Percentiles rank a stretch among this genome's conserved stretches.
Conservation (phyloP, 2,113 vertebrate genomes). For the Dasyornis broadbenti region DNA sequence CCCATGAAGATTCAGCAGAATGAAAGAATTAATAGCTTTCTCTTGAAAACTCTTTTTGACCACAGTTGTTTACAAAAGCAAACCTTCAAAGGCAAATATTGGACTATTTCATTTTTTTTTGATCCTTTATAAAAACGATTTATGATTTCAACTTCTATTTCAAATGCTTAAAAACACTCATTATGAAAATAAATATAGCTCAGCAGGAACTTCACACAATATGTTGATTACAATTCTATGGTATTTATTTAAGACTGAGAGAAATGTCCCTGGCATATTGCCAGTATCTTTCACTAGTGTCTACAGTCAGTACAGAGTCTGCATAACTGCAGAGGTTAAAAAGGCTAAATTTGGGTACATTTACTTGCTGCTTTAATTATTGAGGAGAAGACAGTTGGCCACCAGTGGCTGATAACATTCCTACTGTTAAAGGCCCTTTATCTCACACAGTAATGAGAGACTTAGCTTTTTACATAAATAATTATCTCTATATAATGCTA, state of each 20-base stretch:
- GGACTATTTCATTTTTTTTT: background rate
- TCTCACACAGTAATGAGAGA: background rate
- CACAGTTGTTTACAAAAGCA: background rate
- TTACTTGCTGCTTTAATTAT: constrained; percentile 67
- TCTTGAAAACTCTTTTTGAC: background rate
- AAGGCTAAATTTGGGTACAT: constrained; percentile 42
- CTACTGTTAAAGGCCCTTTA: constrained; percentile 38
- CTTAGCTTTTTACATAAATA: constrained; percentile 47
- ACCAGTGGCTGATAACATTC: constrained; percentile 58
- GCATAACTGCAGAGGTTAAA: constrained; percentile 38
- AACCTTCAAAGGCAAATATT: background rate
- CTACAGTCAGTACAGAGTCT: background rate
- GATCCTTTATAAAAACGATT: background rate
- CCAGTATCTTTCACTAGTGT: constrained; percentile 10
- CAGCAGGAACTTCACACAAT: constrained; percentile 38
- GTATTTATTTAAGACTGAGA: constrained; percentile 37
- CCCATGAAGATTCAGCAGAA: background rate
- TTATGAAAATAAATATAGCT: constrained; percentile 32
- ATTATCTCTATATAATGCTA: constrained; percentile 40
- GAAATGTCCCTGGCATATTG: constrained; percentile 22
- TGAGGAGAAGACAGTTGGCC: constrained; percentile 63
- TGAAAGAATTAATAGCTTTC: background rate
- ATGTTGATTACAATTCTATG: constrained; percentile 19
- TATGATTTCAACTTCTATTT: background rate
- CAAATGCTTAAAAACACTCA: constrained; percentile 8